Base-by-base conservation (phyloP, 1,140 invertebrate genomes). In the Ceratoteleas bidentatus region DNA sequence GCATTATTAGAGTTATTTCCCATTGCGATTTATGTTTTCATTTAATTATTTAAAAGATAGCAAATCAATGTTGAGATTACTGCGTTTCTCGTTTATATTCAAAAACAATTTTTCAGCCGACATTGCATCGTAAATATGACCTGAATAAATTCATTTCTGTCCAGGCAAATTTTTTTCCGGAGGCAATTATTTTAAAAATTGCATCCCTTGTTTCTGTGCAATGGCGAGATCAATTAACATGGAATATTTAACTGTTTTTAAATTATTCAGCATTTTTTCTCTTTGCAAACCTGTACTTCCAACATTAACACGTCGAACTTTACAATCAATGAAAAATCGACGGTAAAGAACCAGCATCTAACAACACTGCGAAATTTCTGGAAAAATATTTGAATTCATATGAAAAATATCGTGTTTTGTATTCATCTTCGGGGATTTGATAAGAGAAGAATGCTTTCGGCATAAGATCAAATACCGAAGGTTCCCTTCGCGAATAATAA, bases 371-470 rank as follows among this genome's bases (percentile, higher is more conserved):
- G 34, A 16, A 57, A 57, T 57, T 57, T 57, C 6, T 40, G 7
- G 8, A 36, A 1, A 16, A 43, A 57, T 57, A 57, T 57, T 57
- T 43, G 54, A 57, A 57, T 57, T 57, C 40, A 43, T 57, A 57
- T 43, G 54, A 57, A 24, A 24, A 57, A 57, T 57, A 34, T 38
- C 53, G 33, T 34, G 33, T 56, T 56, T 56, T 56, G 33, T 56
- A 56, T 56, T 54, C 53, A 54, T 54, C 53, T 54, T 54, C 8
- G 53, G 53, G 32, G 53, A 54, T 54, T 54, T 56, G 13, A 56
- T 36, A 38, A 11, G n/a, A 34, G 34, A 38, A 14, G 13, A 56
- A 56, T 50, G 15, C 13, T 36, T 56, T 36, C 34, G 53, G 13
- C 7, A 14, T 36, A 38, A 13, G 33, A 38, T 36, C 53, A 38